These are phyloP conservation scores for Beris chalybata DNA, from an alignment of 2,888 invertebrate genomes.

Conservation along the genomic window DNA sequence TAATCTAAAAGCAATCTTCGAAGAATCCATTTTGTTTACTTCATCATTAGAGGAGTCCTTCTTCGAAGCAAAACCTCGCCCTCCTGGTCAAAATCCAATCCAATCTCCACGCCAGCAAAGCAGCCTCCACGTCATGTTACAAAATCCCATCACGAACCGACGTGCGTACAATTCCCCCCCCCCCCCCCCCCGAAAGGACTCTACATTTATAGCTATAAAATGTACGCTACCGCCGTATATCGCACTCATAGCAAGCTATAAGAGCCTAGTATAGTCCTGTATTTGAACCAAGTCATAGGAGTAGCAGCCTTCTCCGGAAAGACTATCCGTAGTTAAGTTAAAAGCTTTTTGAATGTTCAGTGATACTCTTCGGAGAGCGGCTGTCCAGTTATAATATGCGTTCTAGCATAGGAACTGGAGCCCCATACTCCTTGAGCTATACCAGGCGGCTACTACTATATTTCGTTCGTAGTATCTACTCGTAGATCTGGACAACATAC, in stretches of 20 bases:
- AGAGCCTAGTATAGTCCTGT: neutral
- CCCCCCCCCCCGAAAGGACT: neutral
- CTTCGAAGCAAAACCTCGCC: neutral
- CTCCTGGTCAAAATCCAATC: neutral
- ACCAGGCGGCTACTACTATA: no score
- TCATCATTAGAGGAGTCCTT: neutral
- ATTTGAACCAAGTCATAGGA: neutral
- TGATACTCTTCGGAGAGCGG: neutral
- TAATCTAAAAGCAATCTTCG: conserved; percentile 11
- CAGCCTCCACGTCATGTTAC: neutral
- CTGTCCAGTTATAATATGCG: neutral
- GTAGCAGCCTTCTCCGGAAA: conserved; percentile 1
- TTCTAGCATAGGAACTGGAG: neutral
- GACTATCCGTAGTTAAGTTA: conserved; percentile 6
- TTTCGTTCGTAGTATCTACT: no score
- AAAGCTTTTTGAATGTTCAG: conserved; percentile 3
- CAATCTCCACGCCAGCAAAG: neutral
- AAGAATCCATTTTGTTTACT: conserved; percentile 20
- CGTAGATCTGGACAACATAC: no score
- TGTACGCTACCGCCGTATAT: neutral
- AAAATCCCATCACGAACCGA: neutral
- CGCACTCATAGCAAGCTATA: neutral
- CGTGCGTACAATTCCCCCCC: neutral
- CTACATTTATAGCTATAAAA: neutral
- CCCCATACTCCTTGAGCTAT: no score